Conservation (phyloP, 2,797 vertebrate species). For the Hydrolagus colliei region DNA sequence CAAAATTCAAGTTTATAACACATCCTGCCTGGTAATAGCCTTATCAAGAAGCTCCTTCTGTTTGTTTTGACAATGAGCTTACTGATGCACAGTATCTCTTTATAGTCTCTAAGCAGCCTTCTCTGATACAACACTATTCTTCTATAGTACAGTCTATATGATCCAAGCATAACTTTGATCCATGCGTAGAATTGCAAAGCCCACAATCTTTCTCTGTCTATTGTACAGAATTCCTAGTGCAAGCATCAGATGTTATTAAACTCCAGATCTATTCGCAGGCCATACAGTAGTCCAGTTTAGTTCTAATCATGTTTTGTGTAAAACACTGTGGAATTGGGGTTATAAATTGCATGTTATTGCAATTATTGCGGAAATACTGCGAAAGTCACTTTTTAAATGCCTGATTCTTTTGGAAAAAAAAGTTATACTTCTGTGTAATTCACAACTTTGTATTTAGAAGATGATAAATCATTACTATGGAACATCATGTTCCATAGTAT, state of each 20-base stretch:
- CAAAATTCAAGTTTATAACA: not conserved
- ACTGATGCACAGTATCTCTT: not conserved
- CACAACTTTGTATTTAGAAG: not conserved
- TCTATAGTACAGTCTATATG: not conserved
- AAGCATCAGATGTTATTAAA: not conserved
- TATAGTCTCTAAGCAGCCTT: not conserved
- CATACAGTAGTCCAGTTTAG: not conserved
- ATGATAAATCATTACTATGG: not conserved
- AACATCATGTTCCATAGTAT: not conserved
- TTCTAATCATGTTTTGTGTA: not conserved
- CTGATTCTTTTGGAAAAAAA: not conserved
- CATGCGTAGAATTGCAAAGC: not conserved
- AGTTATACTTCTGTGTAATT: not conserved
- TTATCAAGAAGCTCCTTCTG: not conserved
- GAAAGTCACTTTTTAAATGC: too few species aligned
- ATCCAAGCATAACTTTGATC: not conserved
- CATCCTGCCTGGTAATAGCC: not conserved
- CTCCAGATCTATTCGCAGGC: too few species aligned
- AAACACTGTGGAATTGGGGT: not conserved
- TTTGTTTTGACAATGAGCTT: constrained; percentile 1
- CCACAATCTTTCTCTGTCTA: not conserved
- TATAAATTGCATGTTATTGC: not conserved
- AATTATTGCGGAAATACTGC: not conserved
- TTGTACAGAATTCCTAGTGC: constrained; percentile 4
- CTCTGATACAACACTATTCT: not conserved